Evolutionary conservation across 2,888 invertebrate genomes (phyloP).

Genomic region (Ochropleura leucogaster): DNA sequence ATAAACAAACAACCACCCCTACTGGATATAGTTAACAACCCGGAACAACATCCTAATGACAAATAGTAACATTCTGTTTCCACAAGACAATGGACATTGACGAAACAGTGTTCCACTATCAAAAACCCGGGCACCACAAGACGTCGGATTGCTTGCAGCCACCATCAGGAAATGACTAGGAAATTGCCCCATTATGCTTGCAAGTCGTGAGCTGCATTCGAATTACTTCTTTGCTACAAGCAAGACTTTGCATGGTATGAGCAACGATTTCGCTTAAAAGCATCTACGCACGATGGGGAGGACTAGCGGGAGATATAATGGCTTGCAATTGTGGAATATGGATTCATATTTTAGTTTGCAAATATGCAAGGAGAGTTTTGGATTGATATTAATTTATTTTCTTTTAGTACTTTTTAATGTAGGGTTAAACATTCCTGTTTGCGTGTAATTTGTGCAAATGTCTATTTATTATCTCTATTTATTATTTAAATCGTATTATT

Average conservation of each 20-base stretch:
- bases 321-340: slow-evolving; percentile 53
- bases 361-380: slow-evolving; percentile 14
- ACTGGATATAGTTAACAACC: background rate
- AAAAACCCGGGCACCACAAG: slow-evolving; percentile 79
- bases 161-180: slow-evolving; percentile 85
- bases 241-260: slow-evolving; percentile 84
- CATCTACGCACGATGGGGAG: slow-evolving; percentile 69
- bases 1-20: background rate
- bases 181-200: slow-evolving; percentile 89
- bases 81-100: slow-evolving; percentile 68
- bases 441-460: background rate
- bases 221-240: slow-evolving; percentile 87
- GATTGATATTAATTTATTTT: slow-evolving; percentile 24
- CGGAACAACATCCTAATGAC: background rate
- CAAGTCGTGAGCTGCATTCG: slow-evolving; percentile 88
- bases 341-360: slow-evolving; percentile 39
- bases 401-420: too few relatives aligned
- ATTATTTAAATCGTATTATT: background rate
- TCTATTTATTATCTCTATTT: background rate
- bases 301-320: slow-evolving; percentile 54
- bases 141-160: slow-evolving; percentile 85
- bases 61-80: slow-evolving; percentile 17
- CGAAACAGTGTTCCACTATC: slow-evolving; percentile 72
- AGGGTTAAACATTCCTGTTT: too few relatives aligned
- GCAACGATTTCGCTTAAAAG: slow-evolving; percentile 72